Evolutionary conservation across 2,888 invertebrate species (phyloP), one percentile per base, ranked within the genome.

Genomic region (Aphidius colemani): DNA sequence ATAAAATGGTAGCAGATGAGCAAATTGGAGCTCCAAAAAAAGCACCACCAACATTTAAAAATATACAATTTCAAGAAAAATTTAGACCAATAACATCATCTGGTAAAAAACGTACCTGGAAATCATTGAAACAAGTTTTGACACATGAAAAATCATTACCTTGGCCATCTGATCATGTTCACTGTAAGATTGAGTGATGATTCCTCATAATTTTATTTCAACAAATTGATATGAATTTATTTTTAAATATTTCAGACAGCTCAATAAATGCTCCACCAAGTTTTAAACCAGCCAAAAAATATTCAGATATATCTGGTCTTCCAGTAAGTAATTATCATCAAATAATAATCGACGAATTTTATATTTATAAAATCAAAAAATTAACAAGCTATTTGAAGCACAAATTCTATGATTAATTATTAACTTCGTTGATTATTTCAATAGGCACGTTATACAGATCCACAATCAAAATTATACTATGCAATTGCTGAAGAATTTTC

Each of bases 191-290:
- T 50, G 6, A 44, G 51, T 50, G 1, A 53, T 63, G 11, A 18
- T 7, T 46, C 6, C 6, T 9, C 1, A 13, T 43, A 55, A 8
- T 18, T 10, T 18, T 1, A 18, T 1, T 18, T 18, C 1, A 18
- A 18, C 13, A 18, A 18, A 1, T 1, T 18, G 1, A 18, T 2
- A 18, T 18, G 2, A 18, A 18, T 18, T 18, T 18, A 18, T 18
- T 18, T 18, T 18, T 18, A 18, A 18, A 18, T 18, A 18, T 18
- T 18, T 30, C 84, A 93, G 93, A 96, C 85, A 91, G 91, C 74
- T 90, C 91, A 39, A 90, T 96, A 68, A 95, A 95, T 83, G 94
- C 95, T 40, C 95, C 95, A 9, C 95, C 96, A 48, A 93, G 95
- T 46, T 93, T 96, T 78, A 90, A 89, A 78, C 96, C 96, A 6